Evolutionary conservation across 2,113 vertebrate genomes (phyloP).

Genomic region (Lampris megalopsis): DNA sequence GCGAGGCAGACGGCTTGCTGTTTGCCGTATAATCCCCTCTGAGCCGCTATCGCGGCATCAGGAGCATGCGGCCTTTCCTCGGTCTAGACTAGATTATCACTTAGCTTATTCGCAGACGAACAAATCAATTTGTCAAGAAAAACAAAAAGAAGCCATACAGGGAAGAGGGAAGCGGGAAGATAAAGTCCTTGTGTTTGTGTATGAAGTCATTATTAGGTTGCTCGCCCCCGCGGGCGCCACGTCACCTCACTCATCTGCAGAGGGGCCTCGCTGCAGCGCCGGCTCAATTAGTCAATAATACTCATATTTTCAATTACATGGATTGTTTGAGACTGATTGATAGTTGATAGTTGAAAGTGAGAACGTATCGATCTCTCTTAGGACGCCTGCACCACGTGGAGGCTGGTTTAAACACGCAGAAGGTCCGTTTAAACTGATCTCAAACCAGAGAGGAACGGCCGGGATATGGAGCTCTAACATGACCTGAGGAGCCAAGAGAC

Average conservation of each 20-base stretch:
- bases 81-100: slow-evolving; percentile 52
- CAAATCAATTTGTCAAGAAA: slow-evolving; percentile 50
- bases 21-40: slow-evolving; percentile 54
- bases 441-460: slow-evolving; percentile 49
- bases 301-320: slow-evolving; percentile 57
- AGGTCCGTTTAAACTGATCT: neutral
- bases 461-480: slow-evolving; percentile 60
- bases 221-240: slow-evolving; percentile 12
- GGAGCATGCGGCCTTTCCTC: slow-evolving; percentile 49
- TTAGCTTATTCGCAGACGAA: slow-evolving; percentile 64
- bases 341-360: slow-evolving; percentile 14
- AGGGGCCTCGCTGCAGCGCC: slow-evolving; percentile 18
- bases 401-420: slow-evolving; percentile 5
- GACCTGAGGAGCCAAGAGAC: slow-evolving; percentile 57
- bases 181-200: slow-evolving; percentile 6
- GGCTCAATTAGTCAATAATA: slow-evolving; percentile 62
- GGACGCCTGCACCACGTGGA: slow-evolving; percentile 9
- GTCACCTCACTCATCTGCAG: slow-evolving; percentile 33
- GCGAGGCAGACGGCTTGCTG: slow-evolving; percentile 38
- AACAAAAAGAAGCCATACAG: slow-evolving; percentile 10
- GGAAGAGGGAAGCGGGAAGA: slow-evolving; percentile 18
- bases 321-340: slow-evolving; percentile 47
- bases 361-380: slow-evolving; percentile 8
- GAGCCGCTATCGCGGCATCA: slow-evolving; percentile 24
- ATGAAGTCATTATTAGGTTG: slow-evolving; percentile 24